Evolutionary conservation across 1,140 invertebrate species (phyloP).

Genomic region (Brachionus sp.): DNA sequence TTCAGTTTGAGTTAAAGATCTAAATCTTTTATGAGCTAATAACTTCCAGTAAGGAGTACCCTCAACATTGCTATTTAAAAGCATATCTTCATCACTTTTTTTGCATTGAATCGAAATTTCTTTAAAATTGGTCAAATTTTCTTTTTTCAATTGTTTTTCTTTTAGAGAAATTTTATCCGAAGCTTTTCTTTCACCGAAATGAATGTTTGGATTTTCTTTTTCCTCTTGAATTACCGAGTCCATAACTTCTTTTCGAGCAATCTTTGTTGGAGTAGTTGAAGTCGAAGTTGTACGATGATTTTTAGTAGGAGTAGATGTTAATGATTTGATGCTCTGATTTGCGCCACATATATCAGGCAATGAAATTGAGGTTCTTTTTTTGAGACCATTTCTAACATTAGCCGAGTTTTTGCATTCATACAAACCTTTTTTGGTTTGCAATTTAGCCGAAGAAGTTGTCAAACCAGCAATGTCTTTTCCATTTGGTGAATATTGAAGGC

Average conservation of each 20-base stretch:
- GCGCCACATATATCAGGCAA: conserved; percentile 21
- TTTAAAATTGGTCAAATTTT: conserved; percentile 13
- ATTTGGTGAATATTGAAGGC: conserved; percentile 25
- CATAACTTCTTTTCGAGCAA: background rate
- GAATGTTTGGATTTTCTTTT: conserved; percentile 30
- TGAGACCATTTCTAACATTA: conserved; percentile 13
- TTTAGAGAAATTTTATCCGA: background rate
- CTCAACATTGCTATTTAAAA: conserved; percentile 5
- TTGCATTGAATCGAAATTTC: conserved; percentile 40
- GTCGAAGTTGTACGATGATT: conserved; percentile 33
- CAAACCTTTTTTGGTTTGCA: conserved; percentile 36
- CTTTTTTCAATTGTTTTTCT: conserved; percentile 9
- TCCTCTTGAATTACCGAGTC: conserved; percentile 6
- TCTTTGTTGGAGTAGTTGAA: conserved; percentile 32
- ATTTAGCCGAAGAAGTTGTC: conserved; percentile 10
- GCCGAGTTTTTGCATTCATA: conserved; percentile 4
- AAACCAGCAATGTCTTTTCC: conserved; percentile 27
- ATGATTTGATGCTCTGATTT: background rate
- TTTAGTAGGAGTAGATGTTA: background rate
- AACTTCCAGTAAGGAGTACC: conserved; percentile 34
- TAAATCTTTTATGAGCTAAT: background rate
- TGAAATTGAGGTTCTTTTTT: conserved; percentile 30
- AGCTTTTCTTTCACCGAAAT: background rate
- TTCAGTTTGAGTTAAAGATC: background rate
- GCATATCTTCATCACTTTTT: conserved; percentile 43